These are phyloP conservation scores for Parnassius orleans DNA, from an alignment of 2,888 invertebrate genomes.

Conservation along the genomic window DNA sequence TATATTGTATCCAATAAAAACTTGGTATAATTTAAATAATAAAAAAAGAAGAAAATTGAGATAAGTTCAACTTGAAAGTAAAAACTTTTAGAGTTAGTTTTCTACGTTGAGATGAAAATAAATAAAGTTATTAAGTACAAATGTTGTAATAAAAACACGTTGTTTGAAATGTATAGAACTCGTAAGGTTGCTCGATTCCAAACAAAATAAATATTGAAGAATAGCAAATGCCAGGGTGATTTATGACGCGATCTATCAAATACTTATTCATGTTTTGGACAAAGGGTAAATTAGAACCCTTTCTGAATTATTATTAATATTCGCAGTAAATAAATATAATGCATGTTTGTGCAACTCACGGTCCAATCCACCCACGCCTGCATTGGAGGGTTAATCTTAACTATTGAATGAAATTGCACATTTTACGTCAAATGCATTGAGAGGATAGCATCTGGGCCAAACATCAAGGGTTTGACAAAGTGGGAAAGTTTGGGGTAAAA, in stretches of 20 bases:
- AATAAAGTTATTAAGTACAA: constrained; percentile 2
- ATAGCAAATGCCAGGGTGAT: neutral
- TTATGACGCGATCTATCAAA: constrained; percentile 28
- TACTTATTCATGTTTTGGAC: constrained; percentile 36
- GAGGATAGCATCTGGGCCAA: constrained; percentile 51
- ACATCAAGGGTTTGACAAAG: constrained; percentile 41
- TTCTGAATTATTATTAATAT: constrained; percentile 33
- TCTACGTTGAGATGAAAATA: neutral
- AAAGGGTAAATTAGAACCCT: constrained; percentile 50
- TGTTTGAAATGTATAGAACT: neutral
- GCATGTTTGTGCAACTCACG: constrained; percentile 35
- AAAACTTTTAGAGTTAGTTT: too few relatives aligned
- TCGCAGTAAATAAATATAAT: constrained; percentile 27
- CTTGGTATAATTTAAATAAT: too few relatives aligned
- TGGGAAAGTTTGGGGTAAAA: constrained; percentile 44
- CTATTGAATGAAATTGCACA: constrained; percentile 45
- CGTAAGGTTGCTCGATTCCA: neutral
- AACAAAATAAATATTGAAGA: neutral
- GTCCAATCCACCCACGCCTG: constrained; percentile 43
- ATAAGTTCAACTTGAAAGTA: too few relatives aligned
- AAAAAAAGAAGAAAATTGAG: too few relatives aligned
- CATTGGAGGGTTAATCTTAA: constrained; percentile 31
- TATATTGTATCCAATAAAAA: too few relatives aligned
- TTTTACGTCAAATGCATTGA: constrained; percentile 46
- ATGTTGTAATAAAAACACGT: neutral